Evolutionary conservation across 2,888 invertebrate species (phyloP).

Genomic region (Rhopalosiphum nymphaeae): DNA sequence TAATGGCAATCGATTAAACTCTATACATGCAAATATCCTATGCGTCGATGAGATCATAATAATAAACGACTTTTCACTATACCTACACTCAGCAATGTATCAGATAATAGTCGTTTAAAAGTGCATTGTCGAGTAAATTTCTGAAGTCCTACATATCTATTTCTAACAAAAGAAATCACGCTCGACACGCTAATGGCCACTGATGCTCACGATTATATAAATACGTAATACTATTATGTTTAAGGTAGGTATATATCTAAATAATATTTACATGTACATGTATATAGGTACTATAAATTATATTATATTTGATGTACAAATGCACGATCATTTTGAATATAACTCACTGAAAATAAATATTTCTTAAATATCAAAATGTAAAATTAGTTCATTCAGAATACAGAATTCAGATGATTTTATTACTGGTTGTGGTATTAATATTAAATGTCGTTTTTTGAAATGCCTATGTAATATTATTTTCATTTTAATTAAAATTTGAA

Average conservation of each 20-base stretch:
- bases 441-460: background rate
- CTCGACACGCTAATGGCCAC: constrained; percentile 43
- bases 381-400: background rate
- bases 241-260: background rate
- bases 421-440: background rate
- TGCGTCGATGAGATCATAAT: constrained; percentile 29
- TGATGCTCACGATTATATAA: constrained; percentile 27
- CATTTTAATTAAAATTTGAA: background rate
- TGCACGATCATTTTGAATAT: background rate
- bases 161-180: constrained; percentile 33
- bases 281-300: background rate
- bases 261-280: background rate
- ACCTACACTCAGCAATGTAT: background rate
- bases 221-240: background rate
- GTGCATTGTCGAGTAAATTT: constrained; percentile 43
- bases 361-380: background rate
- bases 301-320: background rate
- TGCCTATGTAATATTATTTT: background rate
- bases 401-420: background rate
- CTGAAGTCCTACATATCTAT: background rate
- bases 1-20: constrained; percentile 37
- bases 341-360: background rate
- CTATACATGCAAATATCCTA: constrained; percentile 30
- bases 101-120: constrained; percentile 50
- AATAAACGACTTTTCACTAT: constrained; percentile 9